These are phyloP conservation scores for Adelges cooleyi DNA, from an alignment of 1,140 invertebrate species.

Conservation along the genomic window DNA sequence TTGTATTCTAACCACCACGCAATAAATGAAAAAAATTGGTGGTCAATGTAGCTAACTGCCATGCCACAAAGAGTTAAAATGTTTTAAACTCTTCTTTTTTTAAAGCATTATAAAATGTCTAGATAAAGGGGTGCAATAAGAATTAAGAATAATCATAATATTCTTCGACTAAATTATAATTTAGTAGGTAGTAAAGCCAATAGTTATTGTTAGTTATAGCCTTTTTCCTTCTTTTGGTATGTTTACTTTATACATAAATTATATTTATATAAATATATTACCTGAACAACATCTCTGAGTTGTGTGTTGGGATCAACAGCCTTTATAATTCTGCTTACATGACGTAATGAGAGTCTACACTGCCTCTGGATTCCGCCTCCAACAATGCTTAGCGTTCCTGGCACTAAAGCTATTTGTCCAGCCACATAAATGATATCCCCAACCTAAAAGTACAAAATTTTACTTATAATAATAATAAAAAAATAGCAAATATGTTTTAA, in stretches of 20 bases:
- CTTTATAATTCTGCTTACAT: conserved; percentile 65
- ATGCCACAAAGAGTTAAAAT: no score
- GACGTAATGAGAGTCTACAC: conserved; percentile 66
- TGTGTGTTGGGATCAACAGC: conserved; percentile 62
- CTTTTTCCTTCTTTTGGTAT: not conserved
- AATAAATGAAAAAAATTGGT: no score
- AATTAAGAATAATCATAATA: no score
- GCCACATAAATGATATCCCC: conserved; percentile 74
- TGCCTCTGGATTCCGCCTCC: conserved; percentile 61
- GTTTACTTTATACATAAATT: not conserved
- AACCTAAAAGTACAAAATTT: conserved; percentile 42
- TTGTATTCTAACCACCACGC: no score
- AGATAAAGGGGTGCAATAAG: no score
- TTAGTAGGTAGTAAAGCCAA: no score
- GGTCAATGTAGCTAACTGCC: no score
- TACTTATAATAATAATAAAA: not conserved
- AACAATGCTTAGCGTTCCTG: conserved; percentile 66
- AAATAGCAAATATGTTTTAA: not conserved
- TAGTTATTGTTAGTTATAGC: no score
- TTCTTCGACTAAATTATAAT: no score
- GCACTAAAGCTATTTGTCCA: conserved; percentile 82
- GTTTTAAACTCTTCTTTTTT: no score
- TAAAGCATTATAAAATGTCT: no score
- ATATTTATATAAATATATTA: conserved; percentile 34
- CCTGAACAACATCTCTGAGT: conserved; percentile 65